Evolutionary conservation across 92 coral and sea anemone genomes (phyloP), one percentile per base, ranked within the genome.

Genomic region (Metridium senile): DNA sequence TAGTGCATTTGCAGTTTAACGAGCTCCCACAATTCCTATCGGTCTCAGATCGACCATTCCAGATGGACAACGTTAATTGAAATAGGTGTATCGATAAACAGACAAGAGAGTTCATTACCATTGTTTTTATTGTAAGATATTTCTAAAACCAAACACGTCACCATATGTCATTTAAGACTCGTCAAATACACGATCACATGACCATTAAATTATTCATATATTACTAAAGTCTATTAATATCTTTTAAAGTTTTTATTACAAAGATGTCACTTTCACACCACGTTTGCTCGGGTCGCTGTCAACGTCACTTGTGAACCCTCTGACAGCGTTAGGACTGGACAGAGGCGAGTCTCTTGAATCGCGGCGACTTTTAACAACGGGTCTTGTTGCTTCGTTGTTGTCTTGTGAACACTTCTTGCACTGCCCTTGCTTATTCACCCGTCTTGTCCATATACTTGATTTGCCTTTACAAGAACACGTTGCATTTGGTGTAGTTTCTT

Each of bases 241-340:
- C 49, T 54, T 3, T 54, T 54, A 54, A 54, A 13, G 59, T 54
- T 21, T n/a, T 20, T 54, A 46, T 75, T 57, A 92, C 26, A 92
- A 67, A 23, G 97, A 92, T 28, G 97, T 92, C 10, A 92, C 97
- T 81, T 89, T 92, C 30, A 89, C 87, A n/a, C 87, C 89, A 63
- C 88, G 81, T 57, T 89, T 92, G 53, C 88, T 89, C 11, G 93
- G 82, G 43, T 81, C 97, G 16, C 67, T 49, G 57, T 82, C 84
- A 74, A 74, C 71, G 21, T 84, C 84, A 17, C 77, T 87, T 18
- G 83, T 85, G 54, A 84, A 79, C 31, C 84, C 81, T 32, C 86
- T 74, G 25, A 77, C 75, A 20, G 85, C 64, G 33, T 88, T 87
- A 45, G 88, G 93, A 61, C 85, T 76, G 28, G 97, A 82, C 56